phyloP scores from a whole-genome alignment of 2,888 invertebrate species.

The Caenorhabditis doughertyi region DNA sequence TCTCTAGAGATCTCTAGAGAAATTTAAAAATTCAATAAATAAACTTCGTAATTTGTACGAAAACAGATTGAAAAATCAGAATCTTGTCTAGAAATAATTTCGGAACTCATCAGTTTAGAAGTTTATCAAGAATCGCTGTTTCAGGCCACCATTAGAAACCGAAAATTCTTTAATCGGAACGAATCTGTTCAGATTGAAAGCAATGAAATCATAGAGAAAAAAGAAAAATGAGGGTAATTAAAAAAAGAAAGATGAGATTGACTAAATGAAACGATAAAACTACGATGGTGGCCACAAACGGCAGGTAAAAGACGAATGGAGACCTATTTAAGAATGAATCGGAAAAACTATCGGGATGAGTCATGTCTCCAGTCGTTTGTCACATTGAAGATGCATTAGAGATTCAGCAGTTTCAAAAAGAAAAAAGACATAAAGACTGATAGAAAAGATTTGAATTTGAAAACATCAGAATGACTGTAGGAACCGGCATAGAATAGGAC shows the following conservation, averaged over 20 bases:
- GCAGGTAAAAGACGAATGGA: conserved; percentile 36
- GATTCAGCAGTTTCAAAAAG: neutral
- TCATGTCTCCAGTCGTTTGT: conserved; percentile 29
- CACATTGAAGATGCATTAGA: conserved; percentile 1
- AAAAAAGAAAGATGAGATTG: conserved; percentile 1
- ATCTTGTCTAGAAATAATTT: no score
- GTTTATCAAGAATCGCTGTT: no score
- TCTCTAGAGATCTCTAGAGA: no score
- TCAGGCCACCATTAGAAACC: no score
- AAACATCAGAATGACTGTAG: neutral
- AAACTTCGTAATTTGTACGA: no score
- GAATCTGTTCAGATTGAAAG: neutral
- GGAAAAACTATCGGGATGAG: conserved; percentile 19
- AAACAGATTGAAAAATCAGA: no score
- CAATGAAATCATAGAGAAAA: conserved; percentile 11
- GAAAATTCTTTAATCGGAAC: no score
- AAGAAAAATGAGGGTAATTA: conserved; percentile 26
- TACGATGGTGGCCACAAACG: conserved; percentile 21
- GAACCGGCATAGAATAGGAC: neutral
- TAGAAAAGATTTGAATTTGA: neutral
- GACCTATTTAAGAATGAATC: conserved; percentile 19
- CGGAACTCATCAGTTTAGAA: no score
- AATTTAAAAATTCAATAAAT: no score
- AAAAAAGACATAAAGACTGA: neutral
- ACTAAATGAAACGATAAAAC: conserved; percentile 45